Evolutionary conservation across 2,113 vertebrate species (phyloP).

Genomic region (Plecturocebus donacophilus): DNA sequence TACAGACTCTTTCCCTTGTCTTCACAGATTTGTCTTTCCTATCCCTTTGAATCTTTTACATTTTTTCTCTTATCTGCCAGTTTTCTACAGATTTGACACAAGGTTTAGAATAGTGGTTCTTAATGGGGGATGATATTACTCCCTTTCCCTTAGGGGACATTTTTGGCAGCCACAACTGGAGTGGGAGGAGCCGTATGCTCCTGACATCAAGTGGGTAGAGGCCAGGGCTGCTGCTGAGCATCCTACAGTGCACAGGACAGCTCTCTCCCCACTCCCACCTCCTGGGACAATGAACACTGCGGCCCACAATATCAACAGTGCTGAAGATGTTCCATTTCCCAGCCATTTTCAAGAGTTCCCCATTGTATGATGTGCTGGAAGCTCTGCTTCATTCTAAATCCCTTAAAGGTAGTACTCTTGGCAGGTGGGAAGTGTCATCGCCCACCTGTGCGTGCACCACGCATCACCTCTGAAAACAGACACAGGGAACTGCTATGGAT

Average conservation of each 20-base stretch:
- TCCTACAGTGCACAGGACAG: too few species aligned
- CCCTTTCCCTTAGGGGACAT: not conserved
- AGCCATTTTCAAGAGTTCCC: not conserved
- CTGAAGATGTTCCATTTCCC: not conserved
- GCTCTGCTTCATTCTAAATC: not conserved
- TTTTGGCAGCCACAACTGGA: not conserved
- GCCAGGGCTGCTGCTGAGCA: not conserved
- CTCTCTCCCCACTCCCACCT: not conserved
- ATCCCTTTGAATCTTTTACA: not conserved
- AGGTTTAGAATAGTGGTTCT: not conserved
- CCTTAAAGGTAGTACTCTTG: not conserved
- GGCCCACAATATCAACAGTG: not conserved
- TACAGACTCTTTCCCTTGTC: not conserved
- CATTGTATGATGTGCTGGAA: not conserved
- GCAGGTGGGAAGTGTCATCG: not conserved
- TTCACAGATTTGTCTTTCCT: conserved; percentile 4
- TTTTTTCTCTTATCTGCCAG: not conserved
- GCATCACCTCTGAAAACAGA: not conserved
- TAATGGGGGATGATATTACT: not conserved
- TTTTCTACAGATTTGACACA: not conserved
- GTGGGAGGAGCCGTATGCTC: not conserved
- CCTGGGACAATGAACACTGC: not conserved
- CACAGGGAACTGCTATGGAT: not conserved
- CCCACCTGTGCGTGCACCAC: not conserved
- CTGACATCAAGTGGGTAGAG: not conserved